These are phyloP conservation scores for Aleiodes sp. DNA, from an alignment of 1,140 invertebrate genomes.

Conservation along the genomic window DNA sequence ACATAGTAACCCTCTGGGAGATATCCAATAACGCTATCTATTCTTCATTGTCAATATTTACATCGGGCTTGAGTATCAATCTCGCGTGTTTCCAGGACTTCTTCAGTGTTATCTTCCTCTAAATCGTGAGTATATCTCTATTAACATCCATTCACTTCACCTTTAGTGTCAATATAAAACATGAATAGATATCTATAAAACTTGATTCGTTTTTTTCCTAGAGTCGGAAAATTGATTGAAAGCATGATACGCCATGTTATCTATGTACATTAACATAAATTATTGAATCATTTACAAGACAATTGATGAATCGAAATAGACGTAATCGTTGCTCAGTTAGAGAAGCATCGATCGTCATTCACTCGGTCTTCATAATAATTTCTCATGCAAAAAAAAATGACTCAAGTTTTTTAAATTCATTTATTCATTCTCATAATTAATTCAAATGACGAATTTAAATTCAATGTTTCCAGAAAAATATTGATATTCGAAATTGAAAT, in stretches of 20 bases:
- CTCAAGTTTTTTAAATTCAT: too few relatives aligned
- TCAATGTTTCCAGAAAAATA: too few relatives aligned
- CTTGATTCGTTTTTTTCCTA: not conserved
- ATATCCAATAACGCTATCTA: constrained; percentile 66
- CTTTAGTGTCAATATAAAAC: too few relatives aligned
- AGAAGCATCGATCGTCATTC: too few relatives aligned
- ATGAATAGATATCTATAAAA: too few relatives aligned
- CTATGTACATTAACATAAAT: not conserved
- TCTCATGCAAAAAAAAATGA: too few relatives aligned
- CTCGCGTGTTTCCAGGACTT: constrained; percentile 31
- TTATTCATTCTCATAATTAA: constrained; percentile 25
- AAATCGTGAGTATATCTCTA: not conserved
- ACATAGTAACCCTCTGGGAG: constrained; percentile 33
- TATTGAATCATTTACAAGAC: constrained; percentile 22
- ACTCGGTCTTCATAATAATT: too few relatives aligned
- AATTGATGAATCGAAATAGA: too few relatives aligned
- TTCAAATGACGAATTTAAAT: too few relatives aligned
- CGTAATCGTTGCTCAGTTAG: too few relatives aligned
- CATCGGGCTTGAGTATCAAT: constrained; percentile 34
- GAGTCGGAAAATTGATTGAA: not conserved
- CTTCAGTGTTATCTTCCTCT: not conserved
- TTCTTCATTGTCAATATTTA: constrained; percentile 60
- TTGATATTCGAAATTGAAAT: not conserved
- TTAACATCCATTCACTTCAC: not conserved
- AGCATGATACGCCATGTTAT: not conserved